Percentiles rank a stretch among this genome's conserved stretches.
Conservation (phyloP, 2,113 vertebrate species). For the Brienomyrus brachyistius region DNA sequence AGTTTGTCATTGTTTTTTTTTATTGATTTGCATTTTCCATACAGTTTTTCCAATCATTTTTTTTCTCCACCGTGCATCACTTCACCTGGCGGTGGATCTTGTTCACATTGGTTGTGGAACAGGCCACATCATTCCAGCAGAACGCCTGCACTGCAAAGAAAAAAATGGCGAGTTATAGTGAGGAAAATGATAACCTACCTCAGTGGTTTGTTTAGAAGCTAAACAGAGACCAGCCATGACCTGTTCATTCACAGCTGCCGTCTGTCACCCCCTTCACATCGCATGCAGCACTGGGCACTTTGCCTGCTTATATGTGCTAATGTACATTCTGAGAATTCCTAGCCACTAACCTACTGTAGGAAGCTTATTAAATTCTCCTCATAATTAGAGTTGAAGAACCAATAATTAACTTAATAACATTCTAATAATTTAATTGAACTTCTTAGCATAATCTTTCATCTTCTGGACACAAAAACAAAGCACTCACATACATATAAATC, state of each 20-base stretch:
- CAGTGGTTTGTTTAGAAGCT: background rate
- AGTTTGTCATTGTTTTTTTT: too few relatives aligned
- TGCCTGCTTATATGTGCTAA: background rate
- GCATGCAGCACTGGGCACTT: background rate
- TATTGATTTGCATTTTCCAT: too few relatives aligned
- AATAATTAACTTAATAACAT: background rate
- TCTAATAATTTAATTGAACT: background rate
- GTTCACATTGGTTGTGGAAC: background rate
- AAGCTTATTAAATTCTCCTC: too few relatives aligned
- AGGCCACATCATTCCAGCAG: background rate
- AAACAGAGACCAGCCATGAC: background rate
- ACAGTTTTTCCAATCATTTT: too few relatives aligned
- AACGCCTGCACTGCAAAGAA: background rate
- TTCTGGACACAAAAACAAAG: background rate
- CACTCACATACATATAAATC: background rate
- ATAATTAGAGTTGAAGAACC: background rate
- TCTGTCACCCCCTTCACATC: background rate
- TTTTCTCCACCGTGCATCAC: background rate
- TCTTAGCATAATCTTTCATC: background rate
- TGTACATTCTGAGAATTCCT: background rate
- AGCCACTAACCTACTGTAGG: too few relatives aligned
- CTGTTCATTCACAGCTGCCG: background rate
- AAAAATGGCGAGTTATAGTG: background rate
- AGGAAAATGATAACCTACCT: background rate
- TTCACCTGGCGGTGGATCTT: background rate